Base-by-base conservation (phyloP, 2,113 vertebrate genomes). In the Salminus brasiliensis region DNA sequence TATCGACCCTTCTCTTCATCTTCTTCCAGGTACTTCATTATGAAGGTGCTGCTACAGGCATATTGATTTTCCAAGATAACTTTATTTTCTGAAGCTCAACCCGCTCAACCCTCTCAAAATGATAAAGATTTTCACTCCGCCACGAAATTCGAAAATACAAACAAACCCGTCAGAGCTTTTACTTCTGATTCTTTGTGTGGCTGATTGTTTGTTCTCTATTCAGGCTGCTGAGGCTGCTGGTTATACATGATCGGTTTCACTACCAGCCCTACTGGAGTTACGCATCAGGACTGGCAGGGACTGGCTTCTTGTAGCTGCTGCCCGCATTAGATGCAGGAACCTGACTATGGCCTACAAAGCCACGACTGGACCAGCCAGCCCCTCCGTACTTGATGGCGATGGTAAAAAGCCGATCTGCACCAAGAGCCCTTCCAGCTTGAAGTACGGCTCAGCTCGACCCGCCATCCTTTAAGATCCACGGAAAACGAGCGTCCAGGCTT, bases 91-190 rank as follows among this genome's bases (percentile, higher is more conserved):
- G 16, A 45, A 8, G 2, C 3, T 3, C 45, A 57, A 43, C 8
- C 65, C 23, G 1, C 36, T 68, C 18, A 1, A 23, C 36, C 30
- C 55, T 49, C 53, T 62, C 18, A 36, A 34, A 70, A 70, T 60
- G 60, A 78, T 43, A 70, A 27, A 71, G 39, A 27, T 29, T 70
- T 34, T 32, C 59, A 62, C 59, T 30, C 13, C 15, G 5, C 27
- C 36, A 11, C 27, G 5, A 27, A 36, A 12, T 23, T 25, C 21
- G 10, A 36, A 59, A 57, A 77, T 27, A 59, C 47, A 78, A 60
- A 70, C 53, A 71, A 78, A 36, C 53, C 52, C 67, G 60, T 41
- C 76, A 47, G 21, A 47, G 8, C 36, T 57, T 55, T 78, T 59
- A 59, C 32, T 43, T 49, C 67, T 25, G 66, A 32, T 27, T 27